phyloP scores from a whole-genome alignment of 2,888 invertebrate species.

The Habrosyne pyritoides region DNA sequence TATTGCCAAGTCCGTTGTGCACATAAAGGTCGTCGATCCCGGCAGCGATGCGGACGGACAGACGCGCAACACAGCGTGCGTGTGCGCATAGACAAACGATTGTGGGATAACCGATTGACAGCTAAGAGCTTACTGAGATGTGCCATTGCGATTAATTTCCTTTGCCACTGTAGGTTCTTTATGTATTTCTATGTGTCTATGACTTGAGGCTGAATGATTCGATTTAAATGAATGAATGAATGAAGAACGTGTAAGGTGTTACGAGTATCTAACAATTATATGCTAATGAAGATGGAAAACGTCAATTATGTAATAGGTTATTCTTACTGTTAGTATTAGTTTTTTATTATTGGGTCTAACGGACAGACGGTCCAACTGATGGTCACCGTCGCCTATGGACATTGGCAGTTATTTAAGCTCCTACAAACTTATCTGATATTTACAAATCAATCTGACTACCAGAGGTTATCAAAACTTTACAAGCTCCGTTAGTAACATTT shows the following conservation, averaged over 20 bases:
- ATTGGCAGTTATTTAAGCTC: too few species aligned
- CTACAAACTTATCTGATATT: too few species aligned
- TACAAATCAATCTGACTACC: neutral
- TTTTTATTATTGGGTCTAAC: too few species aligned
- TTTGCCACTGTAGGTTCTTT: constrained; percentile 24
- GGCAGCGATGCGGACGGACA: constrained; percentile 53
- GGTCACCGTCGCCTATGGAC: too few species aligned
- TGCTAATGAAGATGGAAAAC: neutral
- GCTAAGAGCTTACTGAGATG: constrained; percentile 43
- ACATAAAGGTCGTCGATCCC: constrained; percentile 62
- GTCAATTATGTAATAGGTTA: too few species aligned
- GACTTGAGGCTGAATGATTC: neutral
- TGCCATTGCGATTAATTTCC: constrained; percentile 36
- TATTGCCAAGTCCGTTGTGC: constrained; percentile 35
- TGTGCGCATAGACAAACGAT: constrained; percentile 62
- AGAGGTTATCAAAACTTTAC: neutral
- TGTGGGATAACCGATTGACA: constrained; percentile 66
- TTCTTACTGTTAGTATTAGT: too few species aligned
- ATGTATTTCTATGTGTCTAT: neutral
- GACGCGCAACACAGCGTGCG: constrained; percentile 55
- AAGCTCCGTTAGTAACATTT: neutral
- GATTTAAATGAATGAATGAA: neutral
- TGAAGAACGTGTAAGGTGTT: neutral
- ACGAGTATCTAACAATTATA: too few species aligned
- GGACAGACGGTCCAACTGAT: too few species aligned